Percentiles rank a stretch among this genome's conserved stretches.
Conservation (phyloP, 2,888 invertebrate species). For the Macrosiphum euphorbiae region DNA sequence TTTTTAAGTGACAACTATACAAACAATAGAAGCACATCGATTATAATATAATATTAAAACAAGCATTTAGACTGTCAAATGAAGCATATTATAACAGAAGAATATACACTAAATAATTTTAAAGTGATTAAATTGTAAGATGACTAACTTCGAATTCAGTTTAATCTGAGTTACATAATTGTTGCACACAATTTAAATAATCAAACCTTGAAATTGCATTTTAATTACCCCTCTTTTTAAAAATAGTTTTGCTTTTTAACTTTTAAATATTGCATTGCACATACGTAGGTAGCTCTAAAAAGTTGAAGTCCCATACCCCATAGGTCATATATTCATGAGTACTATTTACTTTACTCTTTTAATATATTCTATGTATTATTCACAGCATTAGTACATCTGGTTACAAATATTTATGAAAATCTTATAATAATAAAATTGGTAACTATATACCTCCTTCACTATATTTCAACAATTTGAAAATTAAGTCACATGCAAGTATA, state of each 20-base stretch:
- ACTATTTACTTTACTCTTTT: neutral
- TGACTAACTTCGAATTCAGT: neutral
- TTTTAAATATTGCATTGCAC: neutral
- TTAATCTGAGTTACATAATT: neutral
- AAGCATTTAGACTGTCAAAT: neutral
- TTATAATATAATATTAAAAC: neutral
- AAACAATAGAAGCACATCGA: neutral
- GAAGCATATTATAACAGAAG: neutral
- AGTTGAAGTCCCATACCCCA: neutral
- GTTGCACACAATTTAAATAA: slow-evolving; percentile 14
- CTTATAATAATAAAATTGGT: neutral
- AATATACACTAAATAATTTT: neutral
- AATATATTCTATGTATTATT: neutral
- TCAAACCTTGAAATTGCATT: neutral
- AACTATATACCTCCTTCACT: neutral
- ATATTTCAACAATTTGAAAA: neutral
- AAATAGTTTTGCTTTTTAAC: neutral
- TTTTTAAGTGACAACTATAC: neutral
- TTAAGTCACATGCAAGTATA: neutral
- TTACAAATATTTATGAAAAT: neutral
- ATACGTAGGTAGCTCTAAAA: neutral
- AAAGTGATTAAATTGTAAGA: neutral
- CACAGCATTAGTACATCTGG: neutral
- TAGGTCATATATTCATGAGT: neutral
- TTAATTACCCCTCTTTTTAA: neutral